Evolutionary conservation across 2,797 vertebrate species (phyloP).

Genomic region (Lophius americanus): DNA sequence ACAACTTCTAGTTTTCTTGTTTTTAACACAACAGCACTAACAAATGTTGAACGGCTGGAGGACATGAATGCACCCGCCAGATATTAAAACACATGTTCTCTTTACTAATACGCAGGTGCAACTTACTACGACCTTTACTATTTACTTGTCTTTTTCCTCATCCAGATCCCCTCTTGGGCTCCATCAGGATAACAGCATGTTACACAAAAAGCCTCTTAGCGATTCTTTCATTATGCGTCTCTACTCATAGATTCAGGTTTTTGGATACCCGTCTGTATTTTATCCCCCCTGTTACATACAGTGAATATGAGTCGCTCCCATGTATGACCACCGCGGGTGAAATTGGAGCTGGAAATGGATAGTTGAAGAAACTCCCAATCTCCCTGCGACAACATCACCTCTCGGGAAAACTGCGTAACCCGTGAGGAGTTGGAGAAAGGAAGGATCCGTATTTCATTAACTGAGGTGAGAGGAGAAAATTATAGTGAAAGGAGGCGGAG

Average conservation of each 20-base stretch:
- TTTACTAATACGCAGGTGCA: no score
- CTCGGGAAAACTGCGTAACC: slow-evolving; percentile 67
- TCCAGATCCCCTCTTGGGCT: no score
- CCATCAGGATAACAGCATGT: no score
- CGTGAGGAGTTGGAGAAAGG: slow-evolving; percentile 75
- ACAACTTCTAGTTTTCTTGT: no score
- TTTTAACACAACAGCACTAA: no score
- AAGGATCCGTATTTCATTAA: slow-evolving; percentile 53
- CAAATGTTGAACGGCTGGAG: no score
- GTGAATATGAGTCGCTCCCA: slow-evolving; percentile 74
- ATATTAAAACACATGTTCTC: no score
- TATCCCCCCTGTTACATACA: slow-evolving; percentile 38
- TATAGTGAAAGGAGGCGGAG: neutral
- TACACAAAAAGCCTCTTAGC: no score
- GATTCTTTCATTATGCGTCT: neutral
- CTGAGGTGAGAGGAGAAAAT: slow-evolving; percentile 41
- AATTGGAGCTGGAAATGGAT: slow-evolving; percentile 32
- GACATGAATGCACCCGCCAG: no score
- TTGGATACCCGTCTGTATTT: neutral
- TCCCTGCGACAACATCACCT: slow-evolving; percentile 66
- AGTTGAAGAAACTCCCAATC: slow-evolving; percentile 80
- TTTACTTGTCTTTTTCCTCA: no score
- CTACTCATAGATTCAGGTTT: neutral
- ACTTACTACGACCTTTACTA: no score
- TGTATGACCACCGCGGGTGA: neutral